Conservation (phyloP, 2,888 invertebrate species). For the Agonopterix heracliana region DNA sequence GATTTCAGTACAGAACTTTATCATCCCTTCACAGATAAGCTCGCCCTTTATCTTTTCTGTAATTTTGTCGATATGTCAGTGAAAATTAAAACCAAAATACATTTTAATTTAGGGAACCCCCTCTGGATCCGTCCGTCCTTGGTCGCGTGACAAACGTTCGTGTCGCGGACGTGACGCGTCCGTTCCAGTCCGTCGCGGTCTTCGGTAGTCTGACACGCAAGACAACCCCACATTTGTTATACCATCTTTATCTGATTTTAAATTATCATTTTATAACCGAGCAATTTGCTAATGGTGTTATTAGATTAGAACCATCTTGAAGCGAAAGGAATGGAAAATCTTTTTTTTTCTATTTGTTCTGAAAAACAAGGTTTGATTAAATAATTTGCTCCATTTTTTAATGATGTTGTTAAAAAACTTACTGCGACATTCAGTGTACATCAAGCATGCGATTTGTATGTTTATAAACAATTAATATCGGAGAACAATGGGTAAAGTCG, state of each 20-base stretch:
- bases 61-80: too few species aligned
- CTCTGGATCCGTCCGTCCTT: not conserved
- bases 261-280: not conserved
- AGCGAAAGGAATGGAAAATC: not conserved
- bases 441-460: slow-evolving; percentile 24
- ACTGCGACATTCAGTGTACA: too few species aligned
- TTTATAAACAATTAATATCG: slow-evolving; percentile 32
- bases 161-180: slow-evolving; percentile 22
- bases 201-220: too few species aligned
- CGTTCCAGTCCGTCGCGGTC: not conserved
- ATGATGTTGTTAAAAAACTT: not conserved
- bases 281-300: not conserved
- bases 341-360: too few species aligned
- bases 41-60: too few species aligned
- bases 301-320: not conserved
- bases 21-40: too few species aligned
- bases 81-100: not conserved
- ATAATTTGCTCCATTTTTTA: not conserved
- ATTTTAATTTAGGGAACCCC: too few species aligned
- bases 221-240: not conserved
- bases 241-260: not conserved
- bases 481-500: slow-evolving; percentile 39
- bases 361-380: too few species aligned
- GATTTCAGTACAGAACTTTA: too few species aligned
- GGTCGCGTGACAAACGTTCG: slow-evolving; percentile 6